These are phyloP conservation scores for Chesias legatella DNA, from an alignment of 2,888 invertebrate genomes.

Conservation along the genomic window DNA sequence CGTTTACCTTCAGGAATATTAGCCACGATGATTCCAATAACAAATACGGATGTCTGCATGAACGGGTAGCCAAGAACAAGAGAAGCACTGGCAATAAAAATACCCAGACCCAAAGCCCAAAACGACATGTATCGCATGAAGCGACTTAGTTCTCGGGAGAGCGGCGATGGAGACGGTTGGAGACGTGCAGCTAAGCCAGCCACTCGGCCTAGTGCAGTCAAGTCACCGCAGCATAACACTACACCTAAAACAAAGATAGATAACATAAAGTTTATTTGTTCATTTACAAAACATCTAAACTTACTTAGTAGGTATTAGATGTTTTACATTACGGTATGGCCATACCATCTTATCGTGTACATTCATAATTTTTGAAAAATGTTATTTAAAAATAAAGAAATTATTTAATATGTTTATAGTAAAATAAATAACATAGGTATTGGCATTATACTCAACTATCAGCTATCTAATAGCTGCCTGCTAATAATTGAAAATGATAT, in stretches of 20 bases:
- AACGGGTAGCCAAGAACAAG: constrained; percentile 97
- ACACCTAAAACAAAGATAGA: constrained; percentile 62
- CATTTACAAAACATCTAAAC: too few species aligned
- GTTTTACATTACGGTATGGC: too few species aligned
- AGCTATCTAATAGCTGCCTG: too few species aligned
- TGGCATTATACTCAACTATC: too few species aligned
- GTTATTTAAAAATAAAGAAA: too few species aligned
- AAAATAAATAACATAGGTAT: too few species aligned
- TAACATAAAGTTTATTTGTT: too few species aligned
- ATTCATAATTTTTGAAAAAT: too few species aligned
- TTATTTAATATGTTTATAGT: too few species aligned
- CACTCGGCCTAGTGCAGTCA: constrained; percentile 91
- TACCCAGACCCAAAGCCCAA: constrained; percentile 92
- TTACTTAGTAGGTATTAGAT: too few species aligned
- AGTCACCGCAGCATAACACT: constrained; percentile 94
- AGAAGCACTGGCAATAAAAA: constrained; percentile 96
- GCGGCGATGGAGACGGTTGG: constrained; percentile 96
- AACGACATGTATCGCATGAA: constrained; percentile 98
- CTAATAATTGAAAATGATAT: too few species aligned
- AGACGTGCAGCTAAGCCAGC: constrained; percentile 95
- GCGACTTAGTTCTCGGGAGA: constrained; percentile 96
- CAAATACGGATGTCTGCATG: constrained; percentile 98
- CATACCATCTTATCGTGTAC: too few species aligned
- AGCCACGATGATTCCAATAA: constrained; percentile 98
- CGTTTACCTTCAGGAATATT: constrained; percentile 95